Conservation (phyloP, 2,888 invertebrate genomes). For the Sarcophaga carnaria region DNA sequence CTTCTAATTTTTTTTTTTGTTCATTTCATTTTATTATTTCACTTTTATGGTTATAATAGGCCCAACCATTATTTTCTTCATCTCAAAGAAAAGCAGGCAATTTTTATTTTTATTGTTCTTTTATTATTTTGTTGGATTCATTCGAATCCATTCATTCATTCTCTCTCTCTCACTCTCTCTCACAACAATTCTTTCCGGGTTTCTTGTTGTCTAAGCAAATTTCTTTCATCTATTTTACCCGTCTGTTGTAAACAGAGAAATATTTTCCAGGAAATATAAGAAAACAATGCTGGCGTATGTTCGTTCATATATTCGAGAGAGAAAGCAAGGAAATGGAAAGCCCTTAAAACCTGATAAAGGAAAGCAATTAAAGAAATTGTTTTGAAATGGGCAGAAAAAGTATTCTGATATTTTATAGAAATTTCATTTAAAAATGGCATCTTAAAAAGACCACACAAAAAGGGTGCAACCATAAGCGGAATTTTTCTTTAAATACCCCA, state of each 20-base stretch:
- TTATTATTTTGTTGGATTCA: background rate
- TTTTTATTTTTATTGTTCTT: background rate
- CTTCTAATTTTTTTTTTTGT: background rate
- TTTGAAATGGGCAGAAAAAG: background rate
- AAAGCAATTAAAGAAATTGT: slow-evolving; percentile 15
- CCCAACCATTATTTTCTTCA: background rate
- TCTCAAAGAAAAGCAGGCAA: background rate
- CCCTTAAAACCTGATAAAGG: background rate
- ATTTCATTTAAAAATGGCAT: background rate
- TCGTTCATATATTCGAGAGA: background rate
- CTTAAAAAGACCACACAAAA: background rate
- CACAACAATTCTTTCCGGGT: slow-evolving; percentile 21
- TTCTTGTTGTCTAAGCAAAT: slow-evolving; percentile 27
- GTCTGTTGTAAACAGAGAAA: background rate
- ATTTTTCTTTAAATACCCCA: too few species aligned
- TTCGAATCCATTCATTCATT: too few species aligned
- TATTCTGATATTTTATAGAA: background rate
- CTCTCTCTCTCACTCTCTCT: background rate
- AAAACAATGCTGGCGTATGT: background rate
- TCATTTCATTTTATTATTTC: background rate
- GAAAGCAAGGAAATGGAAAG: background rate
- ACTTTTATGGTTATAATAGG: slow-evolving; percentile 26
- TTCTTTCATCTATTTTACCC: background rate
- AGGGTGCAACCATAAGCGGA: background rate
- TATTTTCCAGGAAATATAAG: background rate